Evolutionary conservation across 2,888 invertebrate species (phyloP).

Genomic region (Trimorus sp.): DNA sequence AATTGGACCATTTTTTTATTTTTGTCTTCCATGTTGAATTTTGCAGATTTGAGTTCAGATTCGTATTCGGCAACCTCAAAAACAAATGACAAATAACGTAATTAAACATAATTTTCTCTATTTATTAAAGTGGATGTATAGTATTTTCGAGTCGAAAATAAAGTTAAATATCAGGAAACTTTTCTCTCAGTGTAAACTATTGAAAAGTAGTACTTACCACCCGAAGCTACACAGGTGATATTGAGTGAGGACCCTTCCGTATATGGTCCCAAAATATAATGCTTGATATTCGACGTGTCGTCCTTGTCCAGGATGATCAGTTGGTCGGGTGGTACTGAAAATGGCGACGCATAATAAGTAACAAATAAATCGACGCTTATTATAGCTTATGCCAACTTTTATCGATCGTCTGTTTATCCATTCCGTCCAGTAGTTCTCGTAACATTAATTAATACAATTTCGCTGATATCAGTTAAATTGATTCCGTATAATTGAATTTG

Average conservation of each 20-base stretch:
- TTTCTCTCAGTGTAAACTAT: not conserved
- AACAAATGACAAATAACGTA: too few relatives aligned
- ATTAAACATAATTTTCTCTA: too few relatives aligned
- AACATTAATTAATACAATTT: slow-evolving; percentile 61
- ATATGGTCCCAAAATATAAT: slow-evolving; percentile 90
- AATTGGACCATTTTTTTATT: too few relatives aligned
- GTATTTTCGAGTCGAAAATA: too few relatives aligned
- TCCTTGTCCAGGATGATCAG: slow-evolving; percentile 87
- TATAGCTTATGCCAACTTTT: slow-evolving; percentile 32
- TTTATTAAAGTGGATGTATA: too few relatives aligned
- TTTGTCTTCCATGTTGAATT: too few relatives aligned
- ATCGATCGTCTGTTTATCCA: slow-evolving; percentile 53
- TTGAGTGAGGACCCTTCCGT: slow-evolving; percentile 91
- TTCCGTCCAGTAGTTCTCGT: slow-evolving; percentile 47
- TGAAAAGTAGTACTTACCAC: slow-evolving; percentile 33
- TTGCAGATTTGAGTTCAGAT: too few relatives aligned
- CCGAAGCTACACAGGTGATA: slow-evolving; percentile 93
- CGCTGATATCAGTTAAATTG: slow-evolving; percentile 56
- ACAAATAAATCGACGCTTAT: not conserved
- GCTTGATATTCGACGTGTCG: too few relatives aligned
- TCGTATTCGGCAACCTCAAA: too few relatives aligned
- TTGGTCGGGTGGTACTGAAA: slow-evolving; percentile 91
- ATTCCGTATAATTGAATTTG: slow-evolving; percentile 52
- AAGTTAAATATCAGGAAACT: not conserved
- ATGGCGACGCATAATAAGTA: slow-evolving; percentile 33